phyloP scores from a whole-genome alignment of 2,113 vertebrate genomes.

The Actenoides hombroni region DNA sequence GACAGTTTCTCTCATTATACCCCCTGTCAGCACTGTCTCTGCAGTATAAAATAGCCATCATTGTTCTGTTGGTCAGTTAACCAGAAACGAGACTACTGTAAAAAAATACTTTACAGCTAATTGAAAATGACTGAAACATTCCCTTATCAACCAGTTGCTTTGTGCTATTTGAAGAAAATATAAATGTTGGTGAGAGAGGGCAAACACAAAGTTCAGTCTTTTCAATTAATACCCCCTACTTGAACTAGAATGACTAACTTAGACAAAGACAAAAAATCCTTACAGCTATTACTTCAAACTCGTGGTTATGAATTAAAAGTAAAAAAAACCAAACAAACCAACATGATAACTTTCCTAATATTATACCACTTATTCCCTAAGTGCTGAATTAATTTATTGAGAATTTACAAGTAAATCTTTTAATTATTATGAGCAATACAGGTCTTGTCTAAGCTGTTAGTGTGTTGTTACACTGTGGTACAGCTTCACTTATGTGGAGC shows the following conservation, averaged over 20 bases:
- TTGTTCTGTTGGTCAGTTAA: conserved; percentile 81
- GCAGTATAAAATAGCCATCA: conserved; percentile 75
- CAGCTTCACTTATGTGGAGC: not conserved
- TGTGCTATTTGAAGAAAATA: conserved; percentile 71
- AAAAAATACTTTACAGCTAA: conserved; percentile 78
- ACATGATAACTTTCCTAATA: not conserved
- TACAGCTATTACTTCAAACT: conserved; percentile 17
- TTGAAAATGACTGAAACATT: conserved; percentile 81
- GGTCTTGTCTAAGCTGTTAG: not conserved
- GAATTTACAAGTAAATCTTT: conserved; percentile 49
- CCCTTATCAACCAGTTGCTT: conserved; percentile 71
- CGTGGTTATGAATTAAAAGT: conserved; percentile 20
- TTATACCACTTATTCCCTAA: conserved; percentile 15
- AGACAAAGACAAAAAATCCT: conserved; percentile 2
- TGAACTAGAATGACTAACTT: conserved; percentile 41
- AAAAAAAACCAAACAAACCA: not conserved
- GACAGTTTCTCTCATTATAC: conserved; percentile 84
- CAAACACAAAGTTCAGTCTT: conserved; percentile 67
- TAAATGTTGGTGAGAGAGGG: conserved; percentile 56
- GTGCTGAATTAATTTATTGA: conserved; percentile 33
- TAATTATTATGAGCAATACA: conserved; percentile 16
- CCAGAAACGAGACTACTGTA: conserved; percentile 79
- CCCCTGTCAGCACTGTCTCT: conserved; percentile 76
- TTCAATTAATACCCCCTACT: conserved; percentile 56
- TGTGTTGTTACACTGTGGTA: not conserved